Evolutionary conservation across 2,888 invertebrate genomes (phyloP), one percentile per base, ranked within the genome.

Genomic region (Drosophila phalerata): DNA sequence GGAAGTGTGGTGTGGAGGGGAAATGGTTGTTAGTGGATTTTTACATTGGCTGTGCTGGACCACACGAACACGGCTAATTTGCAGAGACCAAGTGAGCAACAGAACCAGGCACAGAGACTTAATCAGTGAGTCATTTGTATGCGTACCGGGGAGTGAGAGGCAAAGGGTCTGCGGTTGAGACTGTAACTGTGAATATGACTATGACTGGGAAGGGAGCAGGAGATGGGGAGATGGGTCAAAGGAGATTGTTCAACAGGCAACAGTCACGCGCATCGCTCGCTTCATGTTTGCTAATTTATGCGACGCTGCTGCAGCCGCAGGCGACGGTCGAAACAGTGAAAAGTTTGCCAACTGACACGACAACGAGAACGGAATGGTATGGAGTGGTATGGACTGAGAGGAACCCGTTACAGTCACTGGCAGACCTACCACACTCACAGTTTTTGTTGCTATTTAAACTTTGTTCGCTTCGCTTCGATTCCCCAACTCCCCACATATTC

Each of bases 281-380:
- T 72, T 69, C 88, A 83, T 88, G 88, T 88, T 84, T 66, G 84
- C 84, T 88, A 88, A 84, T 84, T 84, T 84, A 84, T 84, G 87
- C 84, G 73, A 63, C 69, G 42, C 65, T 69, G 45, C 57, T 70
- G 81, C 84, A 69, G 77, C 81, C 81, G 42, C 78, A 69, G 72
- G 66, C 70, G 48, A 55, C 57, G 69, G 67, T 42, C 70, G 61
- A 76, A 74, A 55, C 53, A 73, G 67, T 58, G 52, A 62, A 83
- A 83, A 83, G 65, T 88, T 82, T 69, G 49, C 65, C 65, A 74
- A 62, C 72, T 75, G 81, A 72, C 81, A 68, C 51, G 47, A 70
- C 40, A 71, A 45, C 63, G 38, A 61, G 34, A 48, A 53, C 48
- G 43, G 40, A 22, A 6, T 9, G 17, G 5, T n/a, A n/a, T n/a